These are phyloP conservation scores for Cecidostiba fungosa DNA, from an alignment of 2,888 invertebrate species.

Conservation along the genomic window DNA sequence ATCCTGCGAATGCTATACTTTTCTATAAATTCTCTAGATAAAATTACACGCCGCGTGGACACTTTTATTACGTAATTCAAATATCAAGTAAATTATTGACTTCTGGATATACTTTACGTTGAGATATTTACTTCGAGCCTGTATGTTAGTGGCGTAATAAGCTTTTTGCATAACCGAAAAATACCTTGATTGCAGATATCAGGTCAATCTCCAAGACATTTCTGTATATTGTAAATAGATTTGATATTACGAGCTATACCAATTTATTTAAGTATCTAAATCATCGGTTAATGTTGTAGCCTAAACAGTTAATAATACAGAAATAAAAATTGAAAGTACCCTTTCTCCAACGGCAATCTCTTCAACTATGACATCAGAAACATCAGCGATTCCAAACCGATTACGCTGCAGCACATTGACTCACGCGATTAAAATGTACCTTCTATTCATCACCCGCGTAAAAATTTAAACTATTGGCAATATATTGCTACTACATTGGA, in stretches of 20 bases:
- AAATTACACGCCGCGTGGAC: background rate
- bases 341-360: background rate
- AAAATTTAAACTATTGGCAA: no score
- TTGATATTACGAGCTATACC: background rate
- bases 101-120: background rate
- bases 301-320: background rate
- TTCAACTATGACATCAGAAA: background rate
- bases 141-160: background rate
- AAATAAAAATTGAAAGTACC: background rate
- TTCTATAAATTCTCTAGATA: background rate
- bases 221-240: background rate
- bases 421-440: background rate
- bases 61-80: background rate
- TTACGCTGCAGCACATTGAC: background rate
- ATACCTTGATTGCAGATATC: background rate
- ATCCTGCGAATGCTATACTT: background rate
- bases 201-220: background rate
- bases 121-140: background rate
- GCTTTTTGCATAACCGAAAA: background rate
- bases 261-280: background rate
- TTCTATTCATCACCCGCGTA: background rate
- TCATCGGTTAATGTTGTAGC: background rate
- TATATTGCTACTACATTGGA: no score
- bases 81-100: background rate
- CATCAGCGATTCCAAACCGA: background rate